Evolutionary conservation across 53 echinoderm and acorn worm species (phyloP).

Genomic region (Paracentrotus lividus): DNA sequence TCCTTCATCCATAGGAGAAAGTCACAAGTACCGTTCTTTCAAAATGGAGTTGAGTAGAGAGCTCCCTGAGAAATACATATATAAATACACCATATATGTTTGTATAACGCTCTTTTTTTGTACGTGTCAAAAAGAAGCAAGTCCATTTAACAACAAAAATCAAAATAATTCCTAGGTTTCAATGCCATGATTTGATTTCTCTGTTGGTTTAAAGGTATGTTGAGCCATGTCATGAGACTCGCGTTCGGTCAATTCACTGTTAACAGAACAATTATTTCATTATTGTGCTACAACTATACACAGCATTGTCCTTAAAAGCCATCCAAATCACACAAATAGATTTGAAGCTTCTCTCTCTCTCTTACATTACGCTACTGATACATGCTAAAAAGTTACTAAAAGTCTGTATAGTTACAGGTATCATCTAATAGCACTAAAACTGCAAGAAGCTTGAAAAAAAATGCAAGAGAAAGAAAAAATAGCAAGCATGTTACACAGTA

Average conservation of each 20-base stretch:
- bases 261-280: constrained; percentile 36
- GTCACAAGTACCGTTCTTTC: constrained; percentile 11
- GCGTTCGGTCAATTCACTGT: background rate
- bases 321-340: constrained; percentile 26
- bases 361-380: constrained; percentile 65
- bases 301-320: constrained; percentile 49
- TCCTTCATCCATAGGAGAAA: background rate
- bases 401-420: constrained; percentile 42
- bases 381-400: constrained; percentile 55
- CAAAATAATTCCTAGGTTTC: background rate
- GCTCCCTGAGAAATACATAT: constrained; percentile 49
- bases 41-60: constrained; percentile 55
- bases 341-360: background rate
- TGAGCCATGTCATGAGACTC: background rate
- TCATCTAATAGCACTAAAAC: constrained; percentile 53
- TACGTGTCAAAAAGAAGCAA: background rate
- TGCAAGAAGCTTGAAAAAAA: constrained; percentile 63
- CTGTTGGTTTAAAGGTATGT: background rate
- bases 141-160: background rate
- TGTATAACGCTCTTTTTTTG: background rate
- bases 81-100: background rate
- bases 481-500: constrained; percentile 65
- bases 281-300: constrained; percentile 62
- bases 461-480: constrained; percentile 41
- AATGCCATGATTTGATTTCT: background rate